Base-by-base conservation (phyloP, 2,888 invertebrate species). In the Catocala sponsa region DNA sequence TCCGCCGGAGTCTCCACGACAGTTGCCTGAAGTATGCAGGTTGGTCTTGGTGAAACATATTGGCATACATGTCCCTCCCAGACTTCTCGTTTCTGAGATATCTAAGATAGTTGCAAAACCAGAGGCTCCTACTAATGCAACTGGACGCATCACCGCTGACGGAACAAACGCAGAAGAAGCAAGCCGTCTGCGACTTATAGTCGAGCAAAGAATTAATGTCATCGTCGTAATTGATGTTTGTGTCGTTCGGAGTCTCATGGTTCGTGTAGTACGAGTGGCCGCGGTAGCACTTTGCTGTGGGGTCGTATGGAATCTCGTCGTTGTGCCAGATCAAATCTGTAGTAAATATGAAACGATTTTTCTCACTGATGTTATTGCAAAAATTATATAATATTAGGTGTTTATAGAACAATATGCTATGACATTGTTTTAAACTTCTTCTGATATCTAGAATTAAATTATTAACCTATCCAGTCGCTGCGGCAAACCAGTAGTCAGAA, bases 251-350 rank as follows among this genome's bases (percentile, higher is more conserved):
- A 0, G 64, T 80, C 0, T 78, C 7, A 49, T 84, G 84, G 79
- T 91, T 92, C 58, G 84, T 88, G 82, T 94, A 94, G 82, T 89
- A 94, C 1, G 91, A 87, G 7, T 74, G 76, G 0, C 87, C 88
- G 12, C 93, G 83, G 32, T 59, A 77, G 70, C 93, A 94, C 25
- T 77, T 83, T 0, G 90, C 87, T 2, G 77, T 78, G 0, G 85
- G 42, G 0, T 82, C 74, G 78, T 91, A 91, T 0, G 93, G 92
- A 9, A 94, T 91, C 70, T 94, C 93, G 67, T 90, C 91, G 74
- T 89, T 84, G 79, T 92, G 91, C 91, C 91, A 93, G 53, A 93
- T 74, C 72, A 87, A 87, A 87, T 94, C 93, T 92, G 87, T 52
- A 64, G 54, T 70, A 50, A 54, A 74, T 48, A 52, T 54, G 42